Percentiles rank a stretch among this genome's conserved stretches.
phyloP scores from a whole-genome alignment of 1,140 invertebrate genomes.

The Pomacea maculata region DNA sequence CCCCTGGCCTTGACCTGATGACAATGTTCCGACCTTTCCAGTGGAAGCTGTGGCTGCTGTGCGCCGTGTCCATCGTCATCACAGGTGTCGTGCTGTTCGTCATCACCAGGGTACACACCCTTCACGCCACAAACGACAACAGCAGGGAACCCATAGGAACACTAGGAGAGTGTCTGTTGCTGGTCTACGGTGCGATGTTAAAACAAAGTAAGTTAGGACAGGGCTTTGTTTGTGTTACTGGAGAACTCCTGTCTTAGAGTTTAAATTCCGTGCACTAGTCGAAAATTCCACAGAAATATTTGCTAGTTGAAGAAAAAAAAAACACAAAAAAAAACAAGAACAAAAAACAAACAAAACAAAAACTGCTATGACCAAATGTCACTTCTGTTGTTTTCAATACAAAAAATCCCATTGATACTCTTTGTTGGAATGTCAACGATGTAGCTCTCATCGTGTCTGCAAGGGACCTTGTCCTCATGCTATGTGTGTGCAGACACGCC shows the following conservation, averaged over 20 bases:
- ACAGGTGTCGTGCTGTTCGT: constrained; percentile 1
- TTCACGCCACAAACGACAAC: not conserved
- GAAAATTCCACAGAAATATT: too few relatives aligned
- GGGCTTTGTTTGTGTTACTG: too few relatives aligned
- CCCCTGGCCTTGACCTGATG: constrained; percentile 19
- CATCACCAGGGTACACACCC: not conserved
- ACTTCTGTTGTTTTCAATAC: too few relatives aligned
- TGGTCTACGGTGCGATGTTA: constrained; percentile 29
- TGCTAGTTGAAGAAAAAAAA: too few relatives aligned
- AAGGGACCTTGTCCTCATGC: not conserved
- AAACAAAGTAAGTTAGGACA: constrained; percentile 33
- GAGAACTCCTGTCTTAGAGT: too few relatives aligned
- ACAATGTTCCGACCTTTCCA: constrained; percentile 13
- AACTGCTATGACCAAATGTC: too few relatives aligned
- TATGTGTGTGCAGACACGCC: constrained; percentile 62
- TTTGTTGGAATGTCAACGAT: too few relatives aligned
- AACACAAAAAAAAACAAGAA: too few relatives aligned
- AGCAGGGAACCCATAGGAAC: not conserved
- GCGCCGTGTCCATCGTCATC: not conserved
- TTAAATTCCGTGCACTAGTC: too few relatives aligned
- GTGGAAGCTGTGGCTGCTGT: not conserved
- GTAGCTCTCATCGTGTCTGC: too few relatives aligned
- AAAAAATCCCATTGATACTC: too few relatives aligned
- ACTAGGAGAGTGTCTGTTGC: constrained; percentile 26
- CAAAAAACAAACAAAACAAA: too few relatives aligned